Percentiles rank a stretch among this genome's conserved stretches.
Conservation (phyloP, 2,797 vertebrate species). For the Pangasius sanitwongsei region DNA sequence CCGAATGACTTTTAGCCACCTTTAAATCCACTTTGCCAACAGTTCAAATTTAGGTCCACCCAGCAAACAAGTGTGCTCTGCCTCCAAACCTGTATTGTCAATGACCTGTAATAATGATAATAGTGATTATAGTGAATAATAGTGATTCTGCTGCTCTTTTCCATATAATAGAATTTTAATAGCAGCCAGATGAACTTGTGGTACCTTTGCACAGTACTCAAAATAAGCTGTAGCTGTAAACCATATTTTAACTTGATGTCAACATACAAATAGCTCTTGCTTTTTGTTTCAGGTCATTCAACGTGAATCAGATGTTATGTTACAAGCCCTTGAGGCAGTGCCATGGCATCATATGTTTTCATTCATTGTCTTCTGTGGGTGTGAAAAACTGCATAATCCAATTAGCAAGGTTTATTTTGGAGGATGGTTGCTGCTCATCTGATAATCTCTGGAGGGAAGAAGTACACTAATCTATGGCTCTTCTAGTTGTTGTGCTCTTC, state of each 20-base stretch:
- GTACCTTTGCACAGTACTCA: not conserved
- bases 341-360: not conserved
- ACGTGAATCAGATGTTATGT: not conserved
- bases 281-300: not conserved
- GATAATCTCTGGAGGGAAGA: slow-evolving; percentile 72
- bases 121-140: not conserved
- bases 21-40: not conserved
- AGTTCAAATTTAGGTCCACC: not conserved
- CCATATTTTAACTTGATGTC: not conserved
- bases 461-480: slow-evolving; percentile 62
- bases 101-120: not conserved
- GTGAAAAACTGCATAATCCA: slow-evolving; percentile 76
- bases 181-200: not conserved
- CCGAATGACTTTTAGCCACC: not conserved
- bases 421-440: slow-evolving; percentile 66
- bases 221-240: not conserved
- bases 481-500: slow-evolving; percentile 44
- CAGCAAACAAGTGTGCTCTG: not conserved
- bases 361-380: slow-evolving; percentile 25
- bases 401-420: slow-evolving; percentile 76
- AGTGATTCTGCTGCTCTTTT: not conserved
- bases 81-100: not conserved
- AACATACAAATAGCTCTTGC: not conserved
- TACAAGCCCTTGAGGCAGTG: not conserved
- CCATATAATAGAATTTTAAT: not conserved